Evolutionary conservation across 2,113 vertebrate species (phyloP), one percentile per base, ranked within the genome.

Genomic region (Eubucco bourcierii): DNA sequence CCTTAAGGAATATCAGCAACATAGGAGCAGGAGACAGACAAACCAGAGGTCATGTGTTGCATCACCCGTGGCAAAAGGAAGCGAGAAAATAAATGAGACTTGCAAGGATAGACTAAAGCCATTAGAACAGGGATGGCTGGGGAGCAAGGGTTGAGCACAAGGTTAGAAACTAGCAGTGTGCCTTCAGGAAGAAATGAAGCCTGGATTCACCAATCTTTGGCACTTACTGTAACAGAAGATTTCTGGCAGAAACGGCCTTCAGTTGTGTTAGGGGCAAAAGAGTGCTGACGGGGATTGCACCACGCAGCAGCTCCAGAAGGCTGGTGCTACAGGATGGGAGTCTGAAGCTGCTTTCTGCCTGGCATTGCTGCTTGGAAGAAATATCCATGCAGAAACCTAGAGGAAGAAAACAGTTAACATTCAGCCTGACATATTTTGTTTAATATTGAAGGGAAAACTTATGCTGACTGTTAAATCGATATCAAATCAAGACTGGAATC

Each of bases 381-480:
- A 95, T 64, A 93, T 29, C 72, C 58, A 93, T 17, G 47, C 86
- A 93, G 94, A 95, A 96, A 93, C 11, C 25, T 50, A 55, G 74
- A 78, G 71, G 88, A 82, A 92, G 76, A 58, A 91, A 56, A 88
- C 60, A 18, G 10, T 80, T 94, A 94, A 92, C 92, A 68, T 97
- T 95, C 94, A 95, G 88, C 80, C 88, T 97, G 94, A 96, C 93
- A 94, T 88, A 96, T 95, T 94, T 97, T 95, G 90, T 96, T 97
- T 95, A 96, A 97, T 96, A 97, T 95, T 97, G 96, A 97, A 97
- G 90, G 67, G 89, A 90, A 96, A 97, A 95, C 93, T 97, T 96
- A 97, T 74, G 88, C 95, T 97, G 97, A 98, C 96, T 96, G 95
- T 70, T 97, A 96, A 98, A 97, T 98, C 97, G 12, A 98, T 98